Evolutionary conservation across 2,113 vertebrate species (phyloP).

Genomic region (Montifringilla adamsi): DNA sequence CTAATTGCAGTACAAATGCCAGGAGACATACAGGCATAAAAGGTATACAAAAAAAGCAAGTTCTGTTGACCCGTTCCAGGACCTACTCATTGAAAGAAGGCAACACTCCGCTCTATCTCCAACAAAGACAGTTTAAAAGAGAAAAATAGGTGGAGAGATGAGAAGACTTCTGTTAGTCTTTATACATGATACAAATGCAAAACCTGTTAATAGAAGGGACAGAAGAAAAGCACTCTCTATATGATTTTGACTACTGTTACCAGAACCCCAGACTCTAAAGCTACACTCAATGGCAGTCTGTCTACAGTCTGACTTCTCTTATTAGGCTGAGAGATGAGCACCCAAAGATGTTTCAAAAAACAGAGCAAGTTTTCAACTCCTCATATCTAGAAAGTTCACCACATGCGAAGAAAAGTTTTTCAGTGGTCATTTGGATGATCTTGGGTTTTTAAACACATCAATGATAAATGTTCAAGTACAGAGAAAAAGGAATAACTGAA

Average conservation of each 20-base stretch:
- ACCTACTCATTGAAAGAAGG: not conserved
- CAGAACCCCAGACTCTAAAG: not conserved
- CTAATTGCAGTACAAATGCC: not conserved
- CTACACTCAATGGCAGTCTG: not conserved
- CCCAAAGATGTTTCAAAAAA: not conserved
- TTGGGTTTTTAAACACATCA: not conserved
- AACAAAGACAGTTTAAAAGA: not conserved
- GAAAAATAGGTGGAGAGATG: not conserved
- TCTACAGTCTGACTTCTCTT: not conserved
- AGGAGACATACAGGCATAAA: not conserved
- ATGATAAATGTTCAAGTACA: not conserved
- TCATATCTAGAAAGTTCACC: not conserved
- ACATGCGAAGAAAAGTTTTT: not conserved
- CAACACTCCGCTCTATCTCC: not conserved
- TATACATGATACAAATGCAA: not conserved
- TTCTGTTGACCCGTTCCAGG: not conserved
- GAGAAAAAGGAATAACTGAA: not conserved
- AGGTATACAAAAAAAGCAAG: not conserved
- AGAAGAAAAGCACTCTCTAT: not conserved
- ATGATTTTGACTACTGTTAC: not conserved
- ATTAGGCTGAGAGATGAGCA: not conserved
- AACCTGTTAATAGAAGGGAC: not conserved
- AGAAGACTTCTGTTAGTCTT: not conserved
- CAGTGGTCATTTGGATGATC: not conserved
- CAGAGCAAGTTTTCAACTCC: not conserved